Evolutionary conservation across 2,888 invertebrate genomes (phyloP), one percentile per base, ranked within the genome.

Genomic region (Polydrusus tereticollis): DNA sequence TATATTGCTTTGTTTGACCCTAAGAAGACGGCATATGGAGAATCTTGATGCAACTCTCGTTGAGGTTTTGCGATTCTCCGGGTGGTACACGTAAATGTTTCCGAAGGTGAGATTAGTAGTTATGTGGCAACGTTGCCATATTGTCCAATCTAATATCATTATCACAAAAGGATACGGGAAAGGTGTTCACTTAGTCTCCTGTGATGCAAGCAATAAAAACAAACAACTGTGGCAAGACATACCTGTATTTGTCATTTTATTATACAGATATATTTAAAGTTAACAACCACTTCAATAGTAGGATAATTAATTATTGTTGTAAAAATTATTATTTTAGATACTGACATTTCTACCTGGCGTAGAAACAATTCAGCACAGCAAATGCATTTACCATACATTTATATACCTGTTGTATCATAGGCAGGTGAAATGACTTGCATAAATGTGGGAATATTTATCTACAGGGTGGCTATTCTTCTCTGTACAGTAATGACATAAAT

Each of bases 1-100:
- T 77, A 77, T 76, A 75, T 76, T 74, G 76, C 77, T 73, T 75
- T 77, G 63, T 66, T 73, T 77, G 77, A 77, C 77, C 78, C 77
- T 71, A 70, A 29, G n/a, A n/a, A n/a, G 65, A 60, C 20, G 26
- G 74, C 73, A 71, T 69, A 72, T 72, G 71, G 67, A 69, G 74
- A 47, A 77, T 77, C 78, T 77, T 76, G 77, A 76, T 78, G 76
- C 68, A 60, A 41, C 38, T 43, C 38, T 43, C 38, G 50, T 41
- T 21, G 23, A 18, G 8, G 41, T 20, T 33, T 47, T 58, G 47
- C 47, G 47, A 57, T 58, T 45, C 38, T 23, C 7, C 29, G 29
- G 23, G 23, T 23, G 36, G 16, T 29, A 36, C 16, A 66, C 58
- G 66, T 58, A 58, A 66, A 66, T 66, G 58, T 58, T 66, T 66